Evolutionary conservation across 2,113 vertebrate genomes (phyloP).

Genomic region (Seriola aureovittata): DNA sequence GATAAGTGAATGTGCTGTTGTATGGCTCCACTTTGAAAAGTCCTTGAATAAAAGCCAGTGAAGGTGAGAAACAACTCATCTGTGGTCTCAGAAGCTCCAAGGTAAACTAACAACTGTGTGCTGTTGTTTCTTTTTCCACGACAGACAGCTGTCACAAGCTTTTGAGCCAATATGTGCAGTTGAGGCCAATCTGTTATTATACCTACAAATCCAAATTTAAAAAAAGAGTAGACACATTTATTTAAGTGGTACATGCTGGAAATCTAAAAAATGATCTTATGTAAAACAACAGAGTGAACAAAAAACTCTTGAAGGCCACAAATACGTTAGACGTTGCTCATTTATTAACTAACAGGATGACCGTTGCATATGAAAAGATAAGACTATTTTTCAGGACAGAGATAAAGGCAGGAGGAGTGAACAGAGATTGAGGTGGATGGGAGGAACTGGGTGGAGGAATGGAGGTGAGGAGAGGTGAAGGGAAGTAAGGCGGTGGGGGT

Average conservation of each 20-base stretch:
- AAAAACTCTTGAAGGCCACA: neutral
- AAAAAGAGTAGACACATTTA: neutral
- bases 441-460: conserved; percentile 1
- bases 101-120: neutral
- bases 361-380: conserved; percentile 31
- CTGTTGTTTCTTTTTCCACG: neutral
- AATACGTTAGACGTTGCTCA: conserved; percentile 5
- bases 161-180: neutral
- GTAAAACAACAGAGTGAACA: neutral
- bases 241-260: neutral
- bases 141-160: neutral
- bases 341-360: conserved; percentile 33
- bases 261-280: neutral
- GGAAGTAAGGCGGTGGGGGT: neutral
- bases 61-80: conserved; percentile 66
- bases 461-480: neutral
- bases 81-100: conserved; percentile 30
- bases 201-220: neutral
- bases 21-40: neutral
- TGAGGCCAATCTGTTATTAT: neutral
- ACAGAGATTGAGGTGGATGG: conserved; percentile 25
- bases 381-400: conserved; percentile 28
- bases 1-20: neutral
- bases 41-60: conserved; percentile 48
- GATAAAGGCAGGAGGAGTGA: neutral